phyloP scores from a whole-genome alignment of 2,797 vertebrate species.

The Buphagus erythrorhynchus region DNA sequence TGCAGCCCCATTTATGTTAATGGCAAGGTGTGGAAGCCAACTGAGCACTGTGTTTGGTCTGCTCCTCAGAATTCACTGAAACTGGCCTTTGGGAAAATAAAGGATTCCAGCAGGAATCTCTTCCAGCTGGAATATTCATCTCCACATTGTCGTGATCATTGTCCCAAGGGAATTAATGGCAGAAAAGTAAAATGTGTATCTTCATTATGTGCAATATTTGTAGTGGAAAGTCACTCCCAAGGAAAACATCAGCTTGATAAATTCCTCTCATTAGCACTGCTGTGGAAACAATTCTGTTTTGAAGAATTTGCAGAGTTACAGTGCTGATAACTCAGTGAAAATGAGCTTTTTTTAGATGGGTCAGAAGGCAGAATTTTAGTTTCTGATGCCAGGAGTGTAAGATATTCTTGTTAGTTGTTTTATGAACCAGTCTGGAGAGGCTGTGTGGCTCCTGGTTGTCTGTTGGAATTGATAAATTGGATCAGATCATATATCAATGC shows the following conservation, averaged over 20 bases:
- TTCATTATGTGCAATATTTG: neutral
- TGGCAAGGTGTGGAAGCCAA: neutral
- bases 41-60: neutral
- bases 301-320: neutral
- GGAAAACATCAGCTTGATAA: neutral
- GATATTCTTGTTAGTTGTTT: neutral
- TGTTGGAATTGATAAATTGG: neutral
- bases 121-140: neutral
- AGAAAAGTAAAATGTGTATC: neutral
- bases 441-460: neutral
- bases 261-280: neutral
- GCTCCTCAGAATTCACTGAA: neutral
- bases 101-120: neutral
- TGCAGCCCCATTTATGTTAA: neutral
- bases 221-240: neutral
- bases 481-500: neutral
- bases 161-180: neutral
- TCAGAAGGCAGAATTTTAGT: neutral
- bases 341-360: neutral
- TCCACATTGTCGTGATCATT: accelerated
- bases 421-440: neutral
- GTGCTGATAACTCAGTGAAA: neutral
- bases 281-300: neutral
- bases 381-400: neutral
- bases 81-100: neutral